These are phyloP conservation scores for Chelonia mydas DNA, from an alignment of 2,797 vertebrate genomes.

Conservation along the genomic window DNA sequence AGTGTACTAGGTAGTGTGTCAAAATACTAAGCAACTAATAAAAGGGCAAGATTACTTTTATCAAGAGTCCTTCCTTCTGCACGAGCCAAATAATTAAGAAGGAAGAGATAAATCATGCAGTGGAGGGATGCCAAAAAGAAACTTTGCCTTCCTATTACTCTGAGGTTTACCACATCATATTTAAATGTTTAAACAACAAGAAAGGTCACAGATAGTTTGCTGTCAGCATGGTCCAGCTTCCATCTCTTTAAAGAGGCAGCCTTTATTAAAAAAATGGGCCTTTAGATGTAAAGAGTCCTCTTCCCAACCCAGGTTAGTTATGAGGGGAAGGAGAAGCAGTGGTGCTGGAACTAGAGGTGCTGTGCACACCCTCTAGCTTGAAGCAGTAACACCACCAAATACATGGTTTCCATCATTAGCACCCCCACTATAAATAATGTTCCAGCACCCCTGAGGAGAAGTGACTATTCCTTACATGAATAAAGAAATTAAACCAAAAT, in stretches of 20 bases:
- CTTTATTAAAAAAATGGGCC: not conserved
- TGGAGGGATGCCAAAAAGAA: conserved; percentile 27
- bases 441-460: no score
- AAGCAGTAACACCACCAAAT: no score
- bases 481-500: conserved; percentile 6
- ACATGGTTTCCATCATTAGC: no score
- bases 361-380: no score
- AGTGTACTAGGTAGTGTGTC: not conserved
- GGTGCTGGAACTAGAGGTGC: no score
- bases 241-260: not conserved
- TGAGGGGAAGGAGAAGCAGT: not conserved
- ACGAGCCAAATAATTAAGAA: conserved; percentile 38
- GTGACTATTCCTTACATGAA: not conserved
- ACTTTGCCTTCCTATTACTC: conserved; percentile 50
- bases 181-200: not conserved
- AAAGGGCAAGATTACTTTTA: not conserved
- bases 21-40: conserved; percentile 14
- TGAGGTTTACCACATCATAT: conserved; percentile 37
- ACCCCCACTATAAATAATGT: no score
- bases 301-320: conserved; percentile 25
- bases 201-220: not conserved
- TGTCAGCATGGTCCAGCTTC: not conserved
- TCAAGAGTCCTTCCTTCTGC: not conserved
- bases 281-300: not conserved
- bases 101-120: conserved; percentile 23